phyloP scores from a whole-genome alignment of 2,113 vertebrate species.

The Pachypanchax playfairii region DNA sequence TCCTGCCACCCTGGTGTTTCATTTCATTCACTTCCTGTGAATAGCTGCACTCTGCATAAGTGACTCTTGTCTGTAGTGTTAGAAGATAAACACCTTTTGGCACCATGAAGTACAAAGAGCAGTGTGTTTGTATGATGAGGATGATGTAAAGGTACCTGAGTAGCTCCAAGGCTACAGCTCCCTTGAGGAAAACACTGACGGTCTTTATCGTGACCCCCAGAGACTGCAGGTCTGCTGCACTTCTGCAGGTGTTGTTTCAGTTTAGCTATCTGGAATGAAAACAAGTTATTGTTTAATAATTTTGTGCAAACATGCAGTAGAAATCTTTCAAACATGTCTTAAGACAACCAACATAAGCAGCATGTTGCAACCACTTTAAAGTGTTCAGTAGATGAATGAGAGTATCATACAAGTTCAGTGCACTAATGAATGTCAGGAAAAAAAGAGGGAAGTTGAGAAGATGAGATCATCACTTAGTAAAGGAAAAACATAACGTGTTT shows the following conservation, averaged over 20 bases:
- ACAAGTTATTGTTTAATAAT: conserved; percentile 33
- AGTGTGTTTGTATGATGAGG: conserved; percentile 16
- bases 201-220: conserved; percentile 81
- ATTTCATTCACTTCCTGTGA: conserved; percentile 65
- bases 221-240: conserved; percentile 73
- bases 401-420: neutral
- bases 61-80: neutral
- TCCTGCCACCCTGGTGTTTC: conserved; percentile 72
- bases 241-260: conserved; percentile 89
- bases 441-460: conserved; percentile 15
- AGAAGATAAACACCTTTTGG: neutral
- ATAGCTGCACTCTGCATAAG: conserved; percentile 4
- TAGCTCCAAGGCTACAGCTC: conserved; percentile 67
- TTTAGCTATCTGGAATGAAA: conserved; percentile 81
- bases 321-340: neutral
- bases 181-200: conserved; percentile 76
- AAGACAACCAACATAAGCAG: neutral
- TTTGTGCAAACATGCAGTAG: neutral
- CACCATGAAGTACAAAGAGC: neutral
- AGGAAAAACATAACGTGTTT: conserved; percentile 7
- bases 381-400: neutral
- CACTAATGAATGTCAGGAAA: conserved; percentile 11
- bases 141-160: conserved; percentile 55
- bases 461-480: conserved; percentile 36
- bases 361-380: too few species aligned